phyloP scores from a whole-genome alignment of 2,797 vertebrate species.

The Hemitrygon akajei region DNA sequence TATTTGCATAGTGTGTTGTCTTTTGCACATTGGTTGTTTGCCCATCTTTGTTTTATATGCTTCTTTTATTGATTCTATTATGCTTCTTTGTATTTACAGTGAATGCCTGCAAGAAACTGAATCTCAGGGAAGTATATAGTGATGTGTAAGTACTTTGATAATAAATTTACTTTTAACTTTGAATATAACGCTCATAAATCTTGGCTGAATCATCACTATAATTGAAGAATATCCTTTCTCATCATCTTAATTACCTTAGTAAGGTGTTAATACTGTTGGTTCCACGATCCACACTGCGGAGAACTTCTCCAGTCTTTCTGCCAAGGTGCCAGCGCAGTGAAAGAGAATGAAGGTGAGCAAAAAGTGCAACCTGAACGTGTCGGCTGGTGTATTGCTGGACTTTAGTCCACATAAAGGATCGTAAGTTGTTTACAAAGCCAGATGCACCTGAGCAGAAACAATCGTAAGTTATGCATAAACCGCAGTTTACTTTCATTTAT shows the following conservation, averaged over 20 bases:
- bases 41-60: too few species aligned
- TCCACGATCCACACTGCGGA: slow-evolving; percentile 84
- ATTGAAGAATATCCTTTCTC: background rate
- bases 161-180: too few species aligned
- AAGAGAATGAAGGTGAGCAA: slow-evolving; percentile 76
- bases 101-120: too few species aligned
- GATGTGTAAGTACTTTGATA: too few species aligned
- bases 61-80: too few species aligned
- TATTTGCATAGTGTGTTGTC: too few species aligned
- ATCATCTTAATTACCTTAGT: slow-evolving; percentile 66
- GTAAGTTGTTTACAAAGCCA: slow-evolving; percentile 83
- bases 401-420: slow-evolving; percentile 85
- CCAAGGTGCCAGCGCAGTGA: slow-evolving; percentile 89
- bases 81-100: too few species aligned
- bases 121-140: too few species aligned
- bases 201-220: background rate
- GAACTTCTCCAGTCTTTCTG: slow-evolving; percentile 83
- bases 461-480: background rate
- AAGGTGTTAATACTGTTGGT: slow-evolving; percentile 84
- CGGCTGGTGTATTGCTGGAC: slow-evolving; percentile 92
- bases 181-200: background rate
- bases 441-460: slow-evolving; percentile 59
- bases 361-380: slow-evolving; percentile 76
- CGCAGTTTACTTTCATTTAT: too few species aligned
- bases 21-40: too few species aligned